These are phyloP conservation scores for Streblospio benedicti DNA, from an alignment of 1,140 invertebrate species.

Conservation along the genomic window DNA sequence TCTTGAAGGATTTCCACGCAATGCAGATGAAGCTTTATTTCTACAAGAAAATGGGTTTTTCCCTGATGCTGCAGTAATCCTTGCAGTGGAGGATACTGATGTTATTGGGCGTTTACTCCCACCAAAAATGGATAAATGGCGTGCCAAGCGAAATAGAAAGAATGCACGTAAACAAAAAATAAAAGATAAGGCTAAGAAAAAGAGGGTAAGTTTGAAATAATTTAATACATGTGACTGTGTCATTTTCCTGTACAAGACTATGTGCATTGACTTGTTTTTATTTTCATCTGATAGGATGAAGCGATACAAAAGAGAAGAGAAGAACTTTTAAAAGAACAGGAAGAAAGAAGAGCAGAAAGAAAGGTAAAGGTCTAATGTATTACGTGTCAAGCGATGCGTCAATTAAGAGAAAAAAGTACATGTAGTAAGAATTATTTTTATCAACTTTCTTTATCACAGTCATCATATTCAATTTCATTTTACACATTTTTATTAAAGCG, in stretches of 20 bases:
- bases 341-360: constrained; percentile 28
- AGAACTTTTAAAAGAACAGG: constrained; percentile 31
- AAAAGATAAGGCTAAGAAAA: constrained; percentile 41
- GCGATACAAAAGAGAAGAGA: constrained; percentile 32
- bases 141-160: constrained; percentile 35
- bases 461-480: no score
- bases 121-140: constrained; percentile 43
- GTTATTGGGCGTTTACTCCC: constrained; percentile 42
- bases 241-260: background rate
- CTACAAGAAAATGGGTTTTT: constrained; percentile 42
- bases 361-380: background rate
- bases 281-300: constrained; percentile 20
- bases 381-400: constrained; percentile 17
- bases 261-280: background rate
- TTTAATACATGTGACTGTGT: no score
- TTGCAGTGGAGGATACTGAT: constrained; percentile 38
- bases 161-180: constrained; percentile 33
- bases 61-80: constrained; percentile 40
- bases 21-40: constrained; percentile 38
- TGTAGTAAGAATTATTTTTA: no score
- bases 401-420: constrained; percentile 8
- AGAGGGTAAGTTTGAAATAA: constrained; percentile 18
- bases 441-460: no score
- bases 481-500: no score
- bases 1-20: constrained; percentile 45